These are phyloP conservation scores for Antheraea mylitta DNA, from an alignment of 1,140 invertebrate species.

Conservation along the genomic window DNA sequence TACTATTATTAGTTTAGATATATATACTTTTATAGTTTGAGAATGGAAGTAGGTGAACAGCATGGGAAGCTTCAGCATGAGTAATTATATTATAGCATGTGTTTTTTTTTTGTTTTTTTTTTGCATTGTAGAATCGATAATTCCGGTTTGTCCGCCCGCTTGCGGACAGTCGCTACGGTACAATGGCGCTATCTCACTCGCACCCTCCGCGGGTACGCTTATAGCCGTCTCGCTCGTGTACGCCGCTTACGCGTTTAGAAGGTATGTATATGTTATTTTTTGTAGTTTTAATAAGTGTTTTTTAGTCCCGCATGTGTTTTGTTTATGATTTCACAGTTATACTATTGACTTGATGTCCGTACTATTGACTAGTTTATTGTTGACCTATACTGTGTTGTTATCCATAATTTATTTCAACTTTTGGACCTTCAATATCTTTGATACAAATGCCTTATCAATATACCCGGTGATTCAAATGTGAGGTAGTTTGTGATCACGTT, in stretches of 20 bases:
- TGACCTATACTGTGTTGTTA: no score
- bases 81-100: not conserved
- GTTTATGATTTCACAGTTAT: no score
- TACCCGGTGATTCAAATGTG: no score
- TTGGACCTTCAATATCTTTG: no score
- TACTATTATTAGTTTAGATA: no score
- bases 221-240: conserved; percentile 65
- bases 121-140: conserved; percentile 86
- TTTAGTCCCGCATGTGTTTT: not conserved
- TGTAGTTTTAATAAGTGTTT: not conserved
- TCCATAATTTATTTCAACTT: no score
- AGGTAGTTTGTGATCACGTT: no score
- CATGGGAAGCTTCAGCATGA: not conserved
- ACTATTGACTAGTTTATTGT: no score
- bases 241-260: conserved; percentile 27
- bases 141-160: conserved; percentile 94
- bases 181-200: conserved; percentile 72
- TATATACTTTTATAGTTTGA: not conserved
- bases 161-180: conserved; percentile 86
- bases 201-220: conserved; percentile 53
- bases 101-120: not conserved
- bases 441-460: no score
- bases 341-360: no score
- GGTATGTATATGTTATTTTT: conserved; percentile 37
- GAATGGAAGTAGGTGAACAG: not conserved